Evolutionary conservation across 2,888 invertebrate species (phyloP), one percentile per base, ranked within the genome.

Genomic region (Lasioglossum marginatum): DNA sequence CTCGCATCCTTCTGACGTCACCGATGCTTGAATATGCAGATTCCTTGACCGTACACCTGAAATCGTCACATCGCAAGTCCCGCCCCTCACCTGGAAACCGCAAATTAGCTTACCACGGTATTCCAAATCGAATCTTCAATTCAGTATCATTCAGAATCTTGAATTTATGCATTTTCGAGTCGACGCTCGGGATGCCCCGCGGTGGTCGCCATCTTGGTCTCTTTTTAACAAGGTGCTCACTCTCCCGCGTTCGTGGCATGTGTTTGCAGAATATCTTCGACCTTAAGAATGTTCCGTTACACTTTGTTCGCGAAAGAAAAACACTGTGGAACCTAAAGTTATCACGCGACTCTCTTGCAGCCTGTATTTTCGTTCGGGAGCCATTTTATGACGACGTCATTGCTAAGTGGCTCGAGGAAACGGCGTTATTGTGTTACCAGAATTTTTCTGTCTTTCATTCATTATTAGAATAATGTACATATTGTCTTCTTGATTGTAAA

Each of bases 271-370:
- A 87, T 72, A 52, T 66, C 14, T n/a, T 74, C 52, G 60, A 70
- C 66, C 70, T 79, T 79, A 52, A 52, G 16, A 70, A 70, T 12
- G 75, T 85, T 34, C 89, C 89, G 89, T 89, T 89, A 87, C 34
- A 76, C 66, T 82, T 89, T 81, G 77, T 79, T 45, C 72, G 34
- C n/a, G 45, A 16, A 14, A 52, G 19, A 14, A 77, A 70, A 70
- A 80, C 31, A 75, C 43, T 2, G 6, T 40, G 48, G 63, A 40
- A 23, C 40, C 45, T 60, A 34, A 45, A 45, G 66, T 77, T 77
- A 77, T 31, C 31, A 27, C 37, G 57, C 52, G 72, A 43, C 16
- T 43, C 27, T 52, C 14, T 43, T 10, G 27, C 68, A 23, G n/a
- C 34, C 10, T 60, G 27, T 60, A 60, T 63, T 40, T 40, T 57